Percentiles rank a stretch among this genome's conserved stretches.
Conservation (phyloP, 1,140 invertebrate species). For the Zaprionus lachaisei region DNA sequence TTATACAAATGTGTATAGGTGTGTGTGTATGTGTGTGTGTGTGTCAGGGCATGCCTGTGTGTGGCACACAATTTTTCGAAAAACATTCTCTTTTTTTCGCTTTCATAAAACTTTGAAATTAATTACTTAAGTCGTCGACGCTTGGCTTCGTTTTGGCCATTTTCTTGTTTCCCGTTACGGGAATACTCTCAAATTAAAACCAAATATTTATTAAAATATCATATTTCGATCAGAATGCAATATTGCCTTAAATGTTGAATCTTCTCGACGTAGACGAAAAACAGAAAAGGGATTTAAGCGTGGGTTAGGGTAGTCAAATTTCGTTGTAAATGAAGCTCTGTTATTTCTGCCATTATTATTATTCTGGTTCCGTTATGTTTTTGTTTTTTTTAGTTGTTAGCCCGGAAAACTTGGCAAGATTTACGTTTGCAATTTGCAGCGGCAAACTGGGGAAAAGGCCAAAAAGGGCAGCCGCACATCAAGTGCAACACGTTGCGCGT, state of each 20-base stretch:
- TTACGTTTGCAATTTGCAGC: conserved; percentile 67
- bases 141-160: conserved; percentile 28
- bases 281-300: neutral
- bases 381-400: conserved; percentile 22
- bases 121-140: conserved; percentile 61
- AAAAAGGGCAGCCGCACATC: conserved; percentile 34
- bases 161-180: neutral
- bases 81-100: conserved; percentile 32
- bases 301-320: conserved; percentile 21
- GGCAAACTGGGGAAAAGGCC: conserved; percentile 33
- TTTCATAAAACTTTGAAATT: conserved; percentile 67
- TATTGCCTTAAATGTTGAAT: neutral
- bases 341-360: conserved; percentile 13
- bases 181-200: neutral
- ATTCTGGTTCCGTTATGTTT: conserved; percentile 16
- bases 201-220: neutral
- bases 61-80: conserved; percentile 41
- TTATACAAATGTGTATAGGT: conserved; percentile 43
- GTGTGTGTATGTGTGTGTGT: conserved; percentile 38
- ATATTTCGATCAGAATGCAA: neutral
- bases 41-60: conserved; percentile 37
- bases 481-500: conserved; percentile 70
- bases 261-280: neutral
- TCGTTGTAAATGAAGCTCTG: conserved; percentile 30
- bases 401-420: conserved; percentile 59